Conservation (phyloP, 2,113 vertebrate genomes). For the Proteles cristata region DNA sequence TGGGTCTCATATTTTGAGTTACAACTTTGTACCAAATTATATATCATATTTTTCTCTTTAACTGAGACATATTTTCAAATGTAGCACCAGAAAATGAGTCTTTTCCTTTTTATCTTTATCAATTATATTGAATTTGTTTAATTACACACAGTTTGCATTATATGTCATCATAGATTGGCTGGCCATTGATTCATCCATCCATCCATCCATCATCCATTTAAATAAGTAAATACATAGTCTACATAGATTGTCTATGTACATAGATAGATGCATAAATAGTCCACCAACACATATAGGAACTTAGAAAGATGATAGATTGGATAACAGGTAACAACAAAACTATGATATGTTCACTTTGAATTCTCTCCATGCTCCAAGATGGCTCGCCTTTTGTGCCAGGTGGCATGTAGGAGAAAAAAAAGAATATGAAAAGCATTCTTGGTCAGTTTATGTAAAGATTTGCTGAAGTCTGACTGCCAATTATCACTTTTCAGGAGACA, state of each 20-base stretch:
- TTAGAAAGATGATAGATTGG: not conserved
- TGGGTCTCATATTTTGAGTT: not conserved
- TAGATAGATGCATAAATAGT: not conserved
- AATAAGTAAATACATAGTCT: not conserved
- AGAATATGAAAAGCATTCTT: not conserved
- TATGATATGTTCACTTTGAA: not conserved
- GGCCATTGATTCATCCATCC: not conserved
- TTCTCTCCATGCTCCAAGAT: not conserved
- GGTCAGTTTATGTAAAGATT: not conserved
- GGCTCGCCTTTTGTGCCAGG: not conserved
- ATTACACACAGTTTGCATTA: not conserved
- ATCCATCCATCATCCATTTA: not conserved
- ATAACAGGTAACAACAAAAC: not conserved
- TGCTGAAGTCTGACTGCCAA: not conserved
- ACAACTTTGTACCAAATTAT: not conserved
- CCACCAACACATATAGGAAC: not conserved
- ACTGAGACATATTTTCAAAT: not conserved
- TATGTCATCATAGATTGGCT: not conserved
- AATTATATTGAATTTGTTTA: not conserved
- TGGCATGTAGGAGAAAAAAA: not conserved
- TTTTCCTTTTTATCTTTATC: not conserved
- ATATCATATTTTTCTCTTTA: not conserved
- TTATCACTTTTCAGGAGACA: not conserved
- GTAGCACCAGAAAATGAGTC: not conserved
- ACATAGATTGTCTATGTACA: not conserved